Conservation (phyloP, 2,888 invertebrate species). For the Rambutsinella grinnellia region DNA sequence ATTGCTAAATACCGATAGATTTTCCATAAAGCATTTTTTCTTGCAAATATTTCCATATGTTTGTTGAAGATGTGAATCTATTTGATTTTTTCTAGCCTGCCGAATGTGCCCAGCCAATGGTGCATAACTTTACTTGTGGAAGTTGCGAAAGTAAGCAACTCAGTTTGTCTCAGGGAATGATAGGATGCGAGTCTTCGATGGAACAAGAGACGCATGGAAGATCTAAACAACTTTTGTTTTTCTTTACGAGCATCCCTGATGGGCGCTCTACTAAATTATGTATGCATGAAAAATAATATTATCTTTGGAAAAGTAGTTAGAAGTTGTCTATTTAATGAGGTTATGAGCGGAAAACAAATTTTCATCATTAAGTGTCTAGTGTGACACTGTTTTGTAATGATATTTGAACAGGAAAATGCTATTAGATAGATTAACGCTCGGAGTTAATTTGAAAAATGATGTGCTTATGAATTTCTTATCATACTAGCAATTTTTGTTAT, state of each 20-base stretch:
- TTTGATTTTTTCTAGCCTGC: constrained; percentile 17
- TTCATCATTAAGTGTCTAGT: too few species aligned
- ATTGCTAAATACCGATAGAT: background rate
- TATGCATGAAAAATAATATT: constrained; percentile 49
- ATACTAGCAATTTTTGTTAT: background rate
- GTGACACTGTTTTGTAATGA: too few species aligned
- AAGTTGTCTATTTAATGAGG: too few species aligned
- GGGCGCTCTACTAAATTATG: constrained; percentile 41
- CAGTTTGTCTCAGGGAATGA: constrained; percentile 44
- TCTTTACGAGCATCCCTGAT: constrained; percentile 46
- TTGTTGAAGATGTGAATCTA: too few species aligned
- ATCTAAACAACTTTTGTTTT: constrained; percentile 40
- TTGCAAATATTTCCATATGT: too few species aligned
- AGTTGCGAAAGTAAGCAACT: constrained; percentile 18
- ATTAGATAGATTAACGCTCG: too few species aligned
- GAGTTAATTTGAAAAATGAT: background rate
- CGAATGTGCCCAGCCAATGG: constrained; percentile 17
- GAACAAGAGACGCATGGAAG: constrained; percentile 25
- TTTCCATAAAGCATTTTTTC: background rate
- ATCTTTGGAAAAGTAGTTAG: too few species aligned
- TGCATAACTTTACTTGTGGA: constrained; percentile 15
- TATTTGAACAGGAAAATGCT: too few species aligned
- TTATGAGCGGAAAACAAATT: too few species aligned
- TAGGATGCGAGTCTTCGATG: constrained; percentile 37
- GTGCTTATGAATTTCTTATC: background rate